A percentile compares a stretch with the other conserved stretches of the same genome.
Evolutionary conservation across 1,140 invertebrate species (phyloP).

Genomic region (Ephestia elutella): DNA sequence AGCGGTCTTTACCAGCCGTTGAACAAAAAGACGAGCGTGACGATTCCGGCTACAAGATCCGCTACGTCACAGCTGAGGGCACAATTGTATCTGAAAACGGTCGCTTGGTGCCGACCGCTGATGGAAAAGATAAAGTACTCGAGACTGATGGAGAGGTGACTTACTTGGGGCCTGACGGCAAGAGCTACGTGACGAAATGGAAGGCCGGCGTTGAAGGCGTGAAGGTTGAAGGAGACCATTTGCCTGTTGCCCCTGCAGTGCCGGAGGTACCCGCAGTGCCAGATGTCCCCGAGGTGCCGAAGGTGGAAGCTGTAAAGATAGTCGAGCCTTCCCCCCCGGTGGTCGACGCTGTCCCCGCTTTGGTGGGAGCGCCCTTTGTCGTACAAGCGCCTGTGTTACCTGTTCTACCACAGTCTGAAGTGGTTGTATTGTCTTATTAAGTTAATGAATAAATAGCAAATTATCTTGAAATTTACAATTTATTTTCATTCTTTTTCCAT

Average conservation of each 20-base stretch:
- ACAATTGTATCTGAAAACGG: slow-evolving; percentile 51
- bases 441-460: no score
- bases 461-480: no score
- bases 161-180: slow-evolving; percentile 50
- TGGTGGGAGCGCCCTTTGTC: no score
- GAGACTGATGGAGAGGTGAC: slow-evolving; percentile 44
- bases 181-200: slow-evolving; percentile 52
- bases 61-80: slow-evolving; percentile 58
- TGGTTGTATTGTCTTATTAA: no score
- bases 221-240: slow-evolving; percentile 33
- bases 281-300: neutral
- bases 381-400: no score
- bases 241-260: slow-evolving; percentile 18
- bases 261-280: neutral
- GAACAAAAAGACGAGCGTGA: slow-evolving; percentile 52
- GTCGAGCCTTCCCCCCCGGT: no score
- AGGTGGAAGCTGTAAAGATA: neutral
- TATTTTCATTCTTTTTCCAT: no score
- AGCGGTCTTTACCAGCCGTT: slow-evolving; percentile 28
- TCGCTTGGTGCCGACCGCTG: slow-evolving; percentile 38
- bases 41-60: slow-evolving; percentile 54
- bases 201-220: slow-evolving; percentile 53
- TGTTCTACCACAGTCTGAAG: no score
- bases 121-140: slow-evolving; percentile 45
- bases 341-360: no score